Base-by-base conservation (phyloP, 2,888 invertebrate species). In the Adelognathus sp. region DNA sequence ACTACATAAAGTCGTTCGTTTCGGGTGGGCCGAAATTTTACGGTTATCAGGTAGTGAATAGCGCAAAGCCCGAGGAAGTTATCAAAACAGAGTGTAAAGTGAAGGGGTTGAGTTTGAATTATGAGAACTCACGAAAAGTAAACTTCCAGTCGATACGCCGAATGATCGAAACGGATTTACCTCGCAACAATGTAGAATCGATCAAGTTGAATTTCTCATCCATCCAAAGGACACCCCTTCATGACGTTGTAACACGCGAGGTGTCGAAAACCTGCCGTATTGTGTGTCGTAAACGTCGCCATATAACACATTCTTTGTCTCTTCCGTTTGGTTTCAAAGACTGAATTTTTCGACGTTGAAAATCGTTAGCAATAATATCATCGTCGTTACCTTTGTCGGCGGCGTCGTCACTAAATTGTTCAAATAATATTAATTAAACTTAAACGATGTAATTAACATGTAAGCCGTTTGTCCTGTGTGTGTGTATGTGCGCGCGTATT, bases 1-100 rank as follows among this genome's bases (percentile, higher is more conserved):
- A 82, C 24, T 87, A 84, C 44, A 90, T 91, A 14, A 81, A 75
- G 18, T 84, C 86, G 70, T 90, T 89, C 80, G 86, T 88, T 7
- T 82, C 85, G 29, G 87, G 85, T 0, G 90, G 89, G 0, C 88
- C 90, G 3, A 90, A 90, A 80, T 89, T 86, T 71, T 89, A 90
- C 73, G 56, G 69, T 1, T 64, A 77, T 16, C 33, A 46, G 11
- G 64, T 75, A 1, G 21, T 50, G 11, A 50, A 21, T 2, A 24
- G 50, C 24, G 44, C 27, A 4, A 27, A 16, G 21, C 29, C 60
- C 14, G 21, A 69, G n/a, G 27, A 39, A 24, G 24, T 18, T 21
- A 56, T 9, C n/a, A 58, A 27, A 3, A 75, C 76, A 56, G 75
- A 74, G 5, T 84, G 85, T 56, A 87, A 85, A 79, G 84, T 86